Base-by-base conservation (phyloP, 2,888 invertebrate genomes). In the Aplocera efformata region DNA sequence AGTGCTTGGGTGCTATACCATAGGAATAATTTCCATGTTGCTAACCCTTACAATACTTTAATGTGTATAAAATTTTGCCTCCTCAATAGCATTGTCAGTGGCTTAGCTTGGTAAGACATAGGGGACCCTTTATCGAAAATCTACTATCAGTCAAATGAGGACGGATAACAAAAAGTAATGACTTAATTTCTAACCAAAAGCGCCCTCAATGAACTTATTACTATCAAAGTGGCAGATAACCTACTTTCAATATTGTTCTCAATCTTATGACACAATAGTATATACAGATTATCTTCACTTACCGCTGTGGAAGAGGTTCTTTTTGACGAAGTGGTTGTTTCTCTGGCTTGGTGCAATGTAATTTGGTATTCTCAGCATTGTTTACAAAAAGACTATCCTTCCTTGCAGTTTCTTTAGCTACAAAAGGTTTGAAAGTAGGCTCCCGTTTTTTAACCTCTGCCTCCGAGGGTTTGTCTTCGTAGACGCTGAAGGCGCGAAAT, bases 401-500 rank as follows among this genome's bases (percentile, higher is more conserved):
- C 49, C 73, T 77, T 26, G 71, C 74, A 0, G 67, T 72, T 6
- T 85, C 86, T 64, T 82, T 86, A 24, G 79, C 61, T 22, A 75
- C 72, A 53, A 83, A 86, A n/a, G 84, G 81, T 50, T 86, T 88
- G 50, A 75, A 81, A 7, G 76, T 75, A 24, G 82, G 74, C 58
- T 83, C 82, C 43, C 77, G 69, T 67, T 85, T 83, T 58, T 82
- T 85, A 37, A 78, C 73, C 43, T 86, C 85, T 1, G 56, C 67
- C 53, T 89, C 90, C 27, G 80, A 76, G 11, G 80, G 74, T 34
- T 83, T 82, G 56, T 94, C 94, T 66, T 94, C 94, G 61, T 93
- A 94, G 1, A 94, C 93, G 59, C 92, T 93, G 70, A 94, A 94
- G 26, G 93, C 91, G 79, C 94, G 93, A 78, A 93, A 92, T 66